Percentiles rank a stretch among this genome's conserved stretches.
These are phyloP conservation scores for Epizoanthus stellaris DNA, from an alignment of 92 coral and sea anemone genomes.

Conservation along the genomic window DNA sequence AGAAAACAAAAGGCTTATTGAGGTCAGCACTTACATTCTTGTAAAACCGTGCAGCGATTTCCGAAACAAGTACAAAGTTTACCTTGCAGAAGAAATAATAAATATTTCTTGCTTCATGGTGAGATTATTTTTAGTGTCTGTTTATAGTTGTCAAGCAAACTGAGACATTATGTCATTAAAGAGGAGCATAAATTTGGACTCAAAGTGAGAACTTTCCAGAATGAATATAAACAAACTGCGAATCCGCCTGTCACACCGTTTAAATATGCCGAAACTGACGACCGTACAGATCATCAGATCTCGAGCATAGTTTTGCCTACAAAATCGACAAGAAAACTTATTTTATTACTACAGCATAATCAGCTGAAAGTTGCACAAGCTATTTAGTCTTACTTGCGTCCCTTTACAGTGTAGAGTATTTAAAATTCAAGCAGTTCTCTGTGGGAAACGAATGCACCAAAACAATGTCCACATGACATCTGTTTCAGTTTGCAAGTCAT, in stretches of 20 bases:
- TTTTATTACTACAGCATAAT: not conserved
- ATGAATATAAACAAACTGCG: not conserved
- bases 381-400: slow-evolving; percentile 14
- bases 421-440: slow-evolving; percentile 33
- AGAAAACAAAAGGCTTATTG: slow-evolving; percentile 10
- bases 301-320: too few species aligned
- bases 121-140: not conserved
- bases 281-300: too few species aligned
- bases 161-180: not conserved
- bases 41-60: slow-evolving; percentile 12
- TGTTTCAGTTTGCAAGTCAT: slow-evolving; percentile 31
- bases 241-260: too few species aligned
- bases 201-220: slow-evolving; percentile 10
- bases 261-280: too few species aligned
- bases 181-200: not conserved
- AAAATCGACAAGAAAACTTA: too few species aligned
- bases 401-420: not conserved
- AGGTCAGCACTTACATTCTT: slow-evolving; percentile 38
- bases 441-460: slow-evolving; percentile 18
- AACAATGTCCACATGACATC: slow-evolving; percentile 32
- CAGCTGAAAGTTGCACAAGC: not conserved
- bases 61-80: not conserved
- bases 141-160: not conserved
- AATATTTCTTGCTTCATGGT: not conserved
- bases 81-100: not conserved